Base-by-base conservation (phyloP, 2,113 vertebrate genomes). In the Spizaetus ornatus region DNA sequence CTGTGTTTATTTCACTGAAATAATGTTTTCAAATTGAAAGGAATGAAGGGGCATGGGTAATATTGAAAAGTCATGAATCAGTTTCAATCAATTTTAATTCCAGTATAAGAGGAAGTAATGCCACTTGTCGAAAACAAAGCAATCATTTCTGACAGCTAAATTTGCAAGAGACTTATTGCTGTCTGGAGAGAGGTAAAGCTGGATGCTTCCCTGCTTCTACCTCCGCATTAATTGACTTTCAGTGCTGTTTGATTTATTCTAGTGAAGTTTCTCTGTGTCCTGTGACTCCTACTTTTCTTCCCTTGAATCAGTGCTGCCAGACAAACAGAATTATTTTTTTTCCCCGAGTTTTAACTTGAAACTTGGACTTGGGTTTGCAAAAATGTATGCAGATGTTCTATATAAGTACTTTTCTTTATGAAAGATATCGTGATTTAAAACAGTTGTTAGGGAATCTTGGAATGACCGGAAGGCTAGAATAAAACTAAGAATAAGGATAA, bases 31-130 rank as follows among this genome's bases (percentile, higher is more conserved):
- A 82, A 91, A 89, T 47, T 61, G 66, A 76, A 95, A 95, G 78
- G 62, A 93, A 76, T 95, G 66, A 91, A 96, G 70, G 83, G 79
- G 55, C 92, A 56, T 7, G 34, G 77, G 52, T 96, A 95, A 92
- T 96, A 95, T 92, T 94, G 86, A 91, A 92, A 95, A 95, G 93
- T 91, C 93, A 66, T 89, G 91, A 97, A 94, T 94, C 94, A 84
- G 85, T 95, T 94, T 96, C 91, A 95, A 96, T 97, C 88, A 95
- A 79, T 96, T 91, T 97, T 97, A 96, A 96, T 95, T 97, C 91
- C 70, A 95, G 86, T 93, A 70, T 85, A 95, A 94, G 87, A 91
- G 91, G 95, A 97, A 95, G 91, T 95, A 97, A 96, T 96, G 78
- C 93, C 93, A 94, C 94, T 96, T 97, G 94, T 96, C 29, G 8